Percentiles rank a stretch among this genome's conserved stretches.
These are phyloP conservation scores for Chironomus riparius DNA, from an alignment of 2,888 invertebrate genomes.

Conservation along the genomic window DNA sequence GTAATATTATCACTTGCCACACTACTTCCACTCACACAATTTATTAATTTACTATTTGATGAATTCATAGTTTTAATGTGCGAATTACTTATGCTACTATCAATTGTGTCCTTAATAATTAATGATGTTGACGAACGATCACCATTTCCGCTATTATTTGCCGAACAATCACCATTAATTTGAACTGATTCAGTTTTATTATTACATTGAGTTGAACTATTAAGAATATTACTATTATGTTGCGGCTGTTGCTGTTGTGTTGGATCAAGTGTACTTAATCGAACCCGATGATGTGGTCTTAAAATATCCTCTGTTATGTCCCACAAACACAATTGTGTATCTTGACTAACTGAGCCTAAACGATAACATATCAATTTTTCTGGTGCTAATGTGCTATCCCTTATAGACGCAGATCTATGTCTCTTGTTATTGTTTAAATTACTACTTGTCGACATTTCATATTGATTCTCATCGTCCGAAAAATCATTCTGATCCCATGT, in stretches of 20 bases:
- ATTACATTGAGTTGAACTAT: background rate
- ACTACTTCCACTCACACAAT: background rate
- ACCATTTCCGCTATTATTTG: background rate
- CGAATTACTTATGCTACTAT: slow-evolving; percentile 25
- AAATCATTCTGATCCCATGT: slow-evolving; percentile 50
- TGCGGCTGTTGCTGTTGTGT: slow-evolving; percentile 30
- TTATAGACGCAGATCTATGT: slow-evolving; percentile 36
- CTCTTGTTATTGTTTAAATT: slow-evolving; percentile 36
- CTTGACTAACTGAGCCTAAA: slow-evolving; percentile 89
- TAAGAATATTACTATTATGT: slow-evolving; percentile 31
- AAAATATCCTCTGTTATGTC: slow-evolving; percentile 95
- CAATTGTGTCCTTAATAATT: slow-evolving; percentile 14
- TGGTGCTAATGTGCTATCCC: slow-evolving; percentile 39
- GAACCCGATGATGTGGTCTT: slow-evolving; percentile 45
- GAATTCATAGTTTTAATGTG: slow-evolving; percentile 19
- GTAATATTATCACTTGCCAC: background rate
- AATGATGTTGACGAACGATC: slow-evolving; percentile 12
- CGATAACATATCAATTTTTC: slow-evolving; percentile 62
- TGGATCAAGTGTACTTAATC: slow-evolving; percentile 29
- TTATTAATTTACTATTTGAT: background rate
- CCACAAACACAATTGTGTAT: slow-evolving; percentile 97
- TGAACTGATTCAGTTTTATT: slow-evolving; percentile 12
- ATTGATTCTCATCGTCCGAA: slow-evolving; percentile 48
- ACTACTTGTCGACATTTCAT: slow-evolving; percentile 29
- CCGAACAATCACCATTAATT: slow-evolving; percentile 20